Evolutionary conservation across 2,888 invertebrate species (phyloP), one percentile per base, ranked within the genome.

Genomic region (Octonoba sinensis): DNA sequence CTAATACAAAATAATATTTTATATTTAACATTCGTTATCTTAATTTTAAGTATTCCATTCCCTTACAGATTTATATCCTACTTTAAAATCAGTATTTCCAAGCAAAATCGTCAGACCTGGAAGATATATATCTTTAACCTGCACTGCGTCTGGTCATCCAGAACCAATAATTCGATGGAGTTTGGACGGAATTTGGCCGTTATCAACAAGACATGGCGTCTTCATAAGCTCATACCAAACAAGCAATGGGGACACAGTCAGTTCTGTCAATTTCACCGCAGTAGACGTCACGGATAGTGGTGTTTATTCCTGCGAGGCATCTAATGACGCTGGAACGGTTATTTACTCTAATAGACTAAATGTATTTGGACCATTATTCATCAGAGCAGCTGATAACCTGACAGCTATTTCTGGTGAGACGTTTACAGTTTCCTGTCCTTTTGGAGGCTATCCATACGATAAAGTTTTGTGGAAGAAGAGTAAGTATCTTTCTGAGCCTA

Each of bases 51-150:
- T n/a, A n/a, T 57, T 57, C 4, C n/a, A 44, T 70, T 24, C 36
- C 59, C 79, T 51, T 75, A 82, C 85, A 89, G 89, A 89, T 66
- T 86, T 88, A 6, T 86, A 86, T 46, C 89, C 89, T 12, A 78
- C 86, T 3, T 84, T 89, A 22, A 82, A 87, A 16, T 86, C 81
- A 15, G 82, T 84, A 4, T 86, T 86, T 60, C 78, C 79, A 1
- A 84, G 85, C 65, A 83, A 85, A 65, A 86, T 85, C 2, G 84
- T 86, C n/a, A 78, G 85, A 36, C 82, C 84, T 1, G 85, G 86
- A 13, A 70, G 82, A 47, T 82, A 73, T 16, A 77, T 86, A 3
- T 84, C 85, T 2, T 49, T 86, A 18, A 78, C 75, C 1, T 86
- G 86, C 69, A 65, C 84, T 12, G 84, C 85, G 24, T 73, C 77